These are phyloP conservation scores for Seriola quinqueradiata DNA, from an alignment of 2,113 vertebrate species.

Conservation along the genomic window DNA sequence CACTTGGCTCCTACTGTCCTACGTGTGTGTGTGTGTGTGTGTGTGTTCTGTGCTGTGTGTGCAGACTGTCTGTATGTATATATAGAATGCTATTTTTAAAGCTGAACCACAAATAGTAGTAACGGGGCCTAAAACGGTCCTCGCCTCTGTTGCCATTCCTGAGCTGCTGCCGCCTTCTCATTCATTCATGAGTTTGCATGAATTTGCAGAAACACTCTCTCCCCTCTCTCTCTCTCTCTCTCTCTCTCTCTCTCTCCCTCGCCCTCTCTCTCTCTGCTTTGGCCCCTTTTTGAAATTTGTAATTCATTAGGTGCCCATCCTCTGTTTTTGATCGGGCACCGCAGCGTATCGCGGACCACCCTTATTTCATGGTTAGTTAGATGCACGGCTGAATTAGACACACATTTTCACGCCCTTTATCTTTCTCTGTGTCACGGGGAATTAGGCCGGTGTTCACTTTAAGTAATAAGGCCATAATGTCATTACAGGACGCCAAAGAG, in stretches of 20 bases:
- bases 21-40: slow-evolving; percentile 40
- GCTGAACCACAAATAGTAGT: slow-evolving; percentile 79
- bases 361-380: slow-evolving; percentile 62
- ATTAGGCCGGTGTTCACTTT: slow-evolving; percentile 45
- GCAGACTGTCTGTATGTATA: slow-evolving; percentile 70
- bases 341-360: background rate
- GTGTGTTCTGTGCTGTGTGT: slow-evolving; percentile 24
- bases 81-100: slow-evolving; percentile 84
- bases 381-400: slow-evolving; percentile 38
- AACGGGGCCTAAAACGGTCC: slow-evolving; percentile 79
- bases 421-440: slow-evolving; percentile 11
- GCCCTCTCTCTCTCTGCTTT: slow-evolving; percentile 1
- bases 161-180: slow-evolving; percentile 61
- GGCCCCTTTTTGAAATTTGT: slow-evolving; percentile 20
- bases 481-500: slow-evolving; percentile 20
- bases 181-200: slow-evolving; percentile 80
- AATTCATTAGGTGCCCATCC: background rate
- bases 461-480: slow-evolving; percentile 40
- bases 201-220: slow-evolving; percentile 62
- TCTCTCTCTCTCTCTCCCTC: background rate
- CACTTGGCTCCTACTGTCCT: slow-evolving; percentile 57
- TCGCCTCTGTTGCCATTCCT: slow-evolving; percentile 73
- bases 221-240: background rate
- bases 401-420: slow-evolving; percentile 32
- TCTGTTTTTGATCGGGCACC: slow-evolving; percentile 21